These are phyloP conservation scores for Drosophila fuyamai DNA, from an alignment of 1,140 invertebrate species.

Conservation along the genomic window DNA sequence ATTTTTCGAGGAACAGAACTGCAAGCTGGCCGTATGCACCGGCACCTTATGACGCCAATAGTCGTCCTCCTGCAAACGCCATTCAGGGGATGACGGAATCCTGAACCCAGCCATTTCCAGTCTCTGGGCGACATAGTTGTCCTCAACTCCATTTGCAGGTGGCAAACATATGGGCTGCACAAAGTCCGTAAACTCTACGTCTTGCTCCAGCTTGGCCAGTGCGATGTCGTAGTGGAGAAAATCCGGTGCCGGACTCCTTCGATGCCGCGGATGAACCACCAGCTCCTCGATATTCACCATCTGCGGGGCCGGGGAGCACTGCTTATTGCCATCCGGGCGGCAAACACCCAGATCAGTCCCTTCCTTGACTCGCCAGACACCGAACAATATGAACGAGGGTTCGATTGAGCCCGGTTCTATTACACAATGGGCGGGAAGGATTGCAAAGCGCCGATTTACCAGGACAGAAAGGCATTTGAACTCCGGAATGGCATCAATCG, in stretches of 20 bases:
- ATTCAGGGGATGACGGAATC: not conserved
- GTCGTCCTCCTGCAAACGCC: not conserved
- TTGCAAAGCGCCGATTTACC: not conserved
- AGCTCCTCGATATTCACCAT: not conserved
- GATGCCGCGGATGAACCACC: constrained; percentile 21
- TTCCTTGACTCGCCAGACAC: not conserved
- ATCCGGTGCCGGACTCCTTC: not conserved
- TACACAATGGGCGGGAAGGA: not conserved
- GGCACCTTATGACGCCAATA: constrained; percentile 4
- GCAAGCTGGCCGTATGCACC: not conserved
- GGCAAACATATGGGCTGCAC: constrained; percentile 35
- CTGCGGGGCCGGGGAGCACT: not conserved
- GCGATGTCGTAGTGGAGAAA: constrained; percentile 16
- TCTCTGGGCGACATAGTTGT: constrained; percentile 2
- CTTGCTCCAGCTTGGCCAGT: constrained; percentile 2
- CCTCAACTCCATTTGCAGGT: not conserved
- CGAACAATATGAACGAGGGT: not conserved
- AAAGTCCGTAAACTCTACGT: constrained; percentile 1
- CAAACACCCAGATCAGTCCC: not conserved
- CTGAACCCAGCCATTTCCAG: constrained; percentile 14
- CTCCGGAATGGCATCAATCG: not conserved
- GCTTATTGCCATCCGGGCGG: not conserved
- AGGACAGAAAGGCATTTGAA: not conserved
- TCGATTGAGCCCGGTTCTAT: not conserved
- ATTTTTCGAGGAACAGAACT: constrained; percentile 1